Conservation (phyloP, 2,888 invertebrate genomes). For the Diplazon laetatorius region DNA sequence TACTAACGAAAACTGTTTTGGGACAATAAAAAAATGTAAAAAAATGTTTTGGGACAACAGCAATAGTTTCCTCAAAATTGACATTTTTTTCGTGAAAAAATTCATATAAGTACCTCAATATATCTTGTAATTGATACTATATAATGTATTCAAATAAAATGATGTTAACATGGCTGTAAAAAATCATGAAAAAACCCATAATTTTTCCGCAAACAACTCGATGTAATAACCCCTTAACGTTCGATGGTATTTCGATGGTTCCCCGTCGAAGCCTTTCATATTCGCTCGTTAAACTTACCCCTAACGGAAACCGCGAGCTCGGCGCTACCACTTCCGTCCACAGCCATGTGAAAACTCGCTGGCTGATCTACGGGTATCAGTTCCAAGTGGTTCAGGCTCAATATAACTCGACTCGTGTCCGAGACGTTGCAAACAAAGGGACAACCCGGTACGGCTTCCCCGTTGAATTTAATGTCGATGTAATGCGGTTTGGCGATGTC, state of each 20-base stretch:
- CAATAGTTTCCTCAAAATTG: too few relatives aligned
- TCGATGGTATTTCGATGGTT: neutral
- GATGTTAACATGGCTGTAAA: too few relatives aligned
- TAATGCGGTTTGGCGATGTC: conserved; percentile 95
- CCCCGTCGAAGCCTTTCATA: neutral
- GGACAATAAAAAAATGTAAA: too few relatives aligned
- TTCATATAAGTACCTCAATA: too few relatives aligned
- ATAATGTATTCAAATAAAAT: too few relatives aligned
- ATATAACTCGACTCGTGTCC: conserved; percentile 89
- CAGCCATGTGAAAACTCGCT: conserved; percentile 91
- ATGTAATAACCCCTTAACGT: neutral
- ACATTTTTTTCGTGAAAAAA: too few relatives aligned
- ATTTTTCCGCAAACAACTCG: too few relatives aligned
- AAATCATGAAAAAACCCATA: too few relatives aligned
- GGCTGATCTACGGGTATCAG: conserved; percentile 93
- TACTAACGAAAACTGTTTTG: too few relatives aligned
- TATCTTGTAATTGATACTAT: too few relatives aligned
- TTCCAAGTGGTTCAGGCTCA: conserved; percentile 90
- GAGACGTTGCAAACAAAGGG: conserved; percentile 94
- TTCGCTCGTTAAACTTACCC: conserved; percentile 76
- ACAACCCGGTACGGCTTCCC: conserved; percentile 95
- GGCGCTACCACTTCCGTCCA: conserved; percentile 88
- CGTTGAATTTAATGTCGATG: conserved; percentile 98
- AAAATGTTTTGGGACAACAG: too few relatives aligned
- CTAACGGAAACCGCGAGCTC: conserved; percentile 95